These are phyloP conservation scores for Sphenopsis melanotis DNA, from an alignment of 2,797 vertebrate species.

Conservation along the genomic window DNA sequence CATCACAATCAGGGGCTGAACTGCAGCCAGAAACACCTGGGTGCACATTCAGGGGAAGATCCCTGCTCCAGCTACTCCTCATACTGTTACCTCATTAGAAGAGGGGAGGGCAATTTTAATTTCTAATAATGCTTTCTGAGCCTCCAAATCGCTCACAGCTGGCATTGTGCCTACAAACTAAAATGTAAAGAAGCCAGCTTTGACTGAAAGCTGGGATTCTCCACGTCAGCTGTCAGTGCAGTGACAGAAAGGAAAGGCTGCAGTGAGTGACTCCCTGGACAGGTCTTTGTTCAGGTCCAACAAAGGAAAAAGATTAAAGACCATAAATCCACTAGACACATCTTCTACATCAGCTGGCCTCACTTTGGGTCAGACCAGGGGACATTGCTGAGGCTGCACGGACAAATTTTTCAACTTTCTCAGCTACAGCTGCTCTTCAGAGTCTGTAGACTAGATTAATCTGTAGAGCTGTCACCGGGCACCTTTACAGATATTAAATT, in stretches of 20 bases:
- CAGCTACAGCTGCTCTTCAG: background rate
- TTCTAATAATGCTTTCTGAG: background rate
- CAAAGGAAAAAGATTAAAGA: background rate
- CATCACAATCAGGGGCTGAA: background rate
- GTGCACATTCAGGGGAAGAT: background rate
- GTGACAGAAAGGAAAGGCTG: background rate
- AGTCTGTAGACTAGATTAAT: background rate
- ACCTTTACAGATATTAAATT: background rate
- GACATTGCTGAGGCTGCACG: background rate
- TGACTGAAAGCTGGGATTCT: background rate
- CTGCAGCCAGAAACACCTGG: background rate
- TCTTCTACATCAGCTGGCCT: background rate
- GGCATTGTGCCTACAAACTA: background rate
- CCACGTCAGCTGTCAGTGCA: background rate
- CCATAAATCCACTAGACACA: background rate
- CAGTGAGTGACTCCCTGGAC: background rate
- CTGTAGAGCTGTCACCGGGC: background rate
- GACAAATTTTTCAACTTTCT: background rate
- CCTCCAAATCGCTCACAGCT: background rate
- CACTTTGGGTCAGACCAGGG: background rate
- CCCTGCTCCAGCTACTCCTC: background rate
- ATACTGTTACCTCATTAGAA: background rate
- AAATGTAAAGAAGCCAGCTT: background rate
- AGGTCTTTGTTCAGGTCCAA: background rate
- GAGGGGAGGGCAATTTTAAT: background rate